phyloP scores from a whole-genome alignment of 1,140 invertebrate genomes.

The Elysia chlorotica region DNA sequence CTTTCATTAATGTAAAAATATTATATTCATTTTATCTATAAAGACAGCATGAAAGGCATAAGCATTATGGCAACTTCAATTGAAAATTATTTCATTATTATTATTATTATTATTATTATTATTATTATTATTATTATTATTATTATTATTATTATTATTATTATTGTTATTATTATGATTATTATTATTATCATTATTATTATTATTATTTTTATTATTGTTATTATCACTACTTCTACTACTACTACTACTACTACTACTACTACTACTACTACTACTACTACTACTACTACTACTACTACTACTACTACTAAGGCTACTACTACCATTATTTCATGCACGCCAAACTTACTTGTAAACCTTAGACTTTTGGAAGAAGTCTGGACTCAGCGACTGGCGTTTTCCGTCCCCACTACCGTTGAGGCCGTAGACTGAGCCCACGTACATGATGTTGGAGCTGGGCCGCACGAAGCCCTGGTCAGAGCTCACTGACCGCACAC shows the following conservation, averaged over 20 bases:
- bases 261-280: conserved; percentile 6
- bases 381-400: too few relatives aligned
- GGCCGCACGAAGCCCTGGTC: conserved; percentile 27
- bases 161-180: not conserved
- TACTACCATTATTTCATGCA: not conserved
- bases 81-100: not conserved
- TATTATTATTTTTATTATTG: not conserved
- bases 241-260: conserved; percentile 18
- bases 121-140: not conserved
- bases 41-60: too few relatives aligned
- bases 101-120: conserved; percentile 3
- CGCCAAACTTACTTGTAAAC: not conserved
- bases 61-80: not conserved
- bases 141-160: not conserved
- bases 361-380: not conserved
- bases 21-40: too few relatives aligned
- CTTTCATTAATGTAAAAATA: too few relatives aligned
- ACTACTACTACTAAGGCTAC: not conserved
- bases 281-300: conserved; percentile 7
- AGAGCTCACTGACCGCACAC: conserved; percentile 44
- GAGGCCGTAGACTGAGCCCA: too few relatives aligned
- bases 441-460: conserved; percentile 45
- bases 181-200: not conserved
- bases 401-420: too few relatives aligned
- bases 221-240: not conserved